Base-by-base conservation (phyloP, 2,888 invertebrate species). In the Folsomia candida region DNA sequence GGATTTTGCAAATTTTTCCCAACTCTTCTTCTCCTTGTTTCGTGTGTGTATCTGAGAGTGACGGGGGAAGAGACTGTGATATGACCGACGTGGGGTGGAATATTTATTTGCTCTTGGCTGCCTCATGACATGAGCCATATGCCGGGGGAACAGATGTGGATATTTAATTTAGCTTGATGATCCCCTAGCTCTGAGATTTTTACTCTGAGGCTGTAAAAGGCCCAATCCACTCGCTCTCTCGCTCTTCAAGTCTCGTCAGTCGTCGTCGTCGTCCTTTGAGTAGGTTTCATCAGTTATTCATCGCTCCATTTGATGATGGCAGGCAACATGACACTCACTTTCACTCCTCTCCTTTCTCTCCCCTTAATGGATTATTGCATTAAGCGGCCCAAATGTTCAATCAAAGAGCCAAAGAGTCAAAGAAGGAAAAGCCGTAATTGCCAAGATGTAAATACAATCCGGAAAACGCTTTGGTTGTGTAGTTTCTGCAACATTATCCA, bases 131-230 rank as follows among this genome's bases (percentile, higher is more conserved):
- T 28, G 66, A 67, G 61, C 70, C 68, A 70, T 67, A 68, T 70
- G 70, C 67, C 65, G 25, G 57, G 47, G 28, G 61, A 73, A 62
- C 73, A 73, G 73, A 73, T 73, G 73, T 66, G 70, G 66, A 73
- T 73, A 73, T 71, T 73, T 70, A 68, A 73, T 73, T 73, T 71
- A 66, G 66, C 66, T 67, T 73, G 73, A 68, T 73, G 51, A 70
- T 70, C 67, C 54, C 60, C 20, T 25, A 27, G n/a, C n/a, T 67
- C 67, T 9, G 58, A 59, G 67, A 67, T 59, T 67, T 59, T 54
- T 54, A 54, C 22, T 20, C 54, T 4, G 54, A 22, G 54, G 54
- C 54, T 54, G 20, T 22, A 54, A 54, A 54, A 54, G 54, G 11
- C 54, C 6, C 54, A 22, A 54, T 54, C 20, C 54, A 4, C 22